These are phyloP conservation scores for Cuculus canorus DNA, from an alignment of 2,797 vertebrate genomes.

Conservation along the genomic window DNA sequence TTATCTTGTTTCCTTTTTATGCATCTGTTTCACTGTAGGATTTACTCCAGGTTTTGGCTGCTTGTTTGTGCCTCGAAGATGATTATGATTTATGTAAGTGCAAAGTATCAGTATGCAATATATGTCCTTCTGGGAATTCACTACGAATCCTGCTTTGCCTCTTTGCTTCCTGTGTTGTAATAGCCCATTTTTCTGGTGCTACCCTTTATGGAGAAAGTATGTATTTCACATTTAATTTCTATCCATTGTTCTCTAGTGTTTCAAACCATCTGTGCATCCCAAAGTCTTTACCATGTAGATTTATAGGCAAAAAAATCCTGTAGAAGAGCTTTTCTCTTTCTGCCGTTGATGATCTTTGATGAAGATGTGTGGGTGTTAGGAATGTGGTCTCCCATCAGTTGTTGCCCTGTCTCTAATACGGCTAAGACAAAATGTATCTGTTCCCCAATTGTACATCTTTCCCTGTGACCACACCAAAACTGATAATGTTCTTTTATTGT, in stretches of 20 bases:
- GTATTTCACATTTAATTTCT: neutral
- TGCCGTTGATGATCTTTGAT: neutral
- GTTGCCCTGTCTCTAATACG: neutral
- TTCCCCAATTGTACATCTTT: neutral
- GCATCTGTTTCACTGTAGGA: neutral
- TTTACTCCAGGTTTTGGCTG: neutral
- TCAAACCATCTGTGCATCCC: neutral
- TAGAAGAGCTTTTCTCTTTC: neutral
- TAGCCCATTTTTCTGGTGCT: neutral
- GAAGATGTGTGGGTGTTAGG: neutral
- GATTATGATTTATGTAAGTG: neutral
- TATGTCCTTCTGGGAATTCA: neutral
- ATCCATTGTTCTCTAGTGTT: neutral
- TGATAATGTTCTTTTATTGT: neutral
- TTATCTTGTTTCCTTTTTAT: slow-evolving; percentile 1
- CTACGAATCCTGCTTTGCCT: neutral
- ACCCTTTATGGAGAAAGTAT: neutral
- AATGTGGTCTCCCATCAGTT: rapidly evolving
- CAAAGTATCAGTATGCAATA: neutral
- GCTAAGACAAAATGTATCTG: neutral
- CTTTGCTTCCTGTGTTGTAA: neutral
- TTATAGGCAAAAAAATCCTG: neutral
- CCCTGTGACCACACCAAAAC: neutral
- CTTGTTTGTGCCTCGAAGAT: neutral
- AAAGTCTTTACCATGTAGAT: neutral